Evolutionary conservation across 2,888 invertebrate species (phyloP), one percentile per base, ranked within the genome.

Genomic region (Platerodrilus igneus): DNA sequence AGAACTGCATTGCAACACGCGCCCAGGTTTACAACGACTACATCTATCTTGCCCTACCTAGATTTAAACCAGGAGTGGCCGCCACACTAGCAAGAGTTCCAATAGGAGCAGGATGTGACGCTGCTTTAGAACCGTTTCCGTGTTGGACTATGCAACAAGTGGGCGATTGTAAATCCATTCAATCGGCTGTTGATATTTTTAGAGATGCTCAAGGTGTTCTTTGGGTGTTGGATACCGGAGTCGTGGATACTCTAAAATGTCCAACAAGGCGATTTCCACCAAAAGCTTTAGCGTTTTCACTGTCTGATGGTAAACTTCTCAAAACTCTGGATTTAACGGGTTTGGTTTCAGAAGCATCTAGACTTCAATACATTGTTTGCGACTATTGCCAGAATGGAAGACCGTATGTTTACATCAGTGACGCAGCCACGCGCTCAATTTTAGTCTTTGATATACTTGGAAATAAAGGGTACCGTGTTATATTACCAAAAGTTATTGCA

Each of bases 151-250:
- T 76, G 36, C 84, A 85, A 57, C 78, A 79, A 53, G 74, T 77
- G 49, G 78, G 74, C 38, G 79, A 76, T 65, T 81, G 75, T 56
- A 68, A 73, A 18, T 76, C 76, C 1, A 65, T 86, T 10, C 83
- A 86, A 55, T 83, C 79, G 35, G 83, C 78, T 2, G 77, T 86
- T 0, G 86, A 86, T 56, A 64, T 84, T 33, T 68, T 73, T 58
- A 60, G 77, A 15, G 80, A 81, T 48, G 48, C 61, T 4, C 74
- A 82, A 61, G 78, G 79, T 28, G 76, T 80, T 45, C 68, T 86
- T 5, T 86, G 86, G 86, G 74, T 79, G 0, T 65, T 86, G 44
- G 86, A 86, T 57, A 75, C 74, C 7, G 86, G 86, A 8, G 73
- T 83, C 26, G 75, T 82, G 0, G 80, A 85, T 48, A 79, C 81